Base-by-base conservation (phyloP, 2,113 vertebrate species). In the Pomatorhinus ruficollis region DNA sequence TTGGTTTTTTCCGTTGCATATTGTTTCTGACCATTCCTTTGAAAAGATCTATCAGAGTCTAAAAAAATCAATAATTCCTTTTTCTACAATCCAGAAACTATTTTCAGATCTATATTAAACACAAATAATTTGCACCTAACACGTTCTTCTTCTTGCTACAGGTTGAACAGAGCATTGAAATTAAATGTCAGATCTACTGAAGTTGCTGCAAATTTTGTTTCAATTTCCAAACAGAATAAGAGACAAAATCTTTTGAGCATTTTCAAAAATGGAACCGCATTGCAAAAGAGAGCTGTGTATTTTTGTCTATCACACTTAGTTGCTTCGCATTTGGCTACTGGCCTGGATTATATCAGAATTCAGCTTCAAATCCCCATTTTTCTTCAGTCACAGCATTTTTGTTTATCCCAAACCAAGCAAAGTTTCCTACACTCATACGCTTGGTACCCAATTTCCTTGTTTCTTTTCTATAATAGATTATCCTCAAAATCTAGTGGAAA, bases 261-360 rank as follows among this genome's bases (percentile, higher is more conserved):
- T 94, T 89, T 91, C 45, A 85, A 75, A 94, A 95, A 93, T 40
- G 28, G 42, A 96, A 80, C 33, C 6, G 13, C 42, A 79, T 13
- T 74, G 56, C 2, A 1, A 72, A 56, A 81, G 7, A 74, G 9
- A 21, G 8, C 25, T 79, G 15, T 76, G n/a, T 78, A 79, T 77
- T 69, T 91, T 71, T 76, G 63, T 53, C 70, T 87, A 45, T 77
- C 64, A 90, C 63, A 40, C 12, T 70, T 63, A 44, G 59, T 75
- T 83, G 71, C 49, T 71, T 74, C 59, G 78, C n/a, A 77, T 80
- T 96, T 95, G 85, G 79, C 93, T 90, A 44, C 81, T 70, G n/a
- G 68, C 71, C 79, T 92, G 64, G n/a, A 83, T 86, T 72, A 74
- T 59, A 80, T 10, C 68, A 90, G 80, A 90, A 93, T 54, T 81